Evolutionary conservation across 1,140 invertebrate species (phyloP), one percentile per base, ranked within the genome.

Genomic region (Procambarus virginalis): DNA sequence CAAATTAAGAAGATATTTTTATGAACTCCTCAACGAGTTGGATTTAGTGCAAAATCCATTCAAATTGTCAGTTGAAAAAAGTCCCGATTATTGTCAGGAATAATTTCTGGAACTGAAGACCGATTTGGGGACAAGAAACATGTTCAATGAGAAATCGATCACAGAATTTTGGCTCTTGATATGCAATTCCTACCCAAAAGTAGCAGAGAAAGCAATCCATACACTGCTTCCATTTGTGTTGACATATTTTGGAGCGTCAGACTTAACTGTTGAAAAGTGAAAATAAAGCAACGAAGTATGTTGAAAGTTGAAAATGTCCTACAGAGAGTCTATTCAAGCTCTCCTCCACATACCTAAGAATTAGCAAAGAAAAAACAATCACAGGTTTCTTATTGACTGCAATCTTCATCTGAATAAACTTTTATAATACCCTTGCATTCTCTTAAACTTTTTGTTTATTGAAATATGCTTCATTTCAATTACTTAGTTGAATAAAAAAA

Each of bases 61-160:
- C 46, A 78, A 48, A 49, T 78, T 82, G 55, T 82, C 80, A 82
- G 51, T 60, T 82, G 55, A 82, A 82, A 82, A 78, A 82, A 55
- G 60, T 82, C 80, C 80, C 22, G 80, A 60, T 82, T 10, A 60
- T 68, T 82, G 80, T 82, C 51, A 68, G 60, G 80, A 60, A 73
- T 48, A 84, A 84, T 73, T 76, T 85, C 84, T 85, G 75, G 68
- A 76, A 68, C 68, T 85, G 70, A 85, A 85, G 5, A 77, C 48
- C 77, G 84, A 76, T 85, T 76, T 48, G 51, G 70, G 73, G 77
- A 48, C 75, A 85, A 49, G 84, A 85, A 3, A 76, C 55, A 49
- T 34, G 68, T 34, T 70, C 80, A n/a, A 60, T 73, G 46, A 84
- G 64, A 84, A 70, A 84, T 73, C 68, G 58, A 9, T 76, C 73